Evolutionary conservation across 2,113 vertebrate genomes (phyloP).

Genomic region (Rhineura floridana): DNA sequence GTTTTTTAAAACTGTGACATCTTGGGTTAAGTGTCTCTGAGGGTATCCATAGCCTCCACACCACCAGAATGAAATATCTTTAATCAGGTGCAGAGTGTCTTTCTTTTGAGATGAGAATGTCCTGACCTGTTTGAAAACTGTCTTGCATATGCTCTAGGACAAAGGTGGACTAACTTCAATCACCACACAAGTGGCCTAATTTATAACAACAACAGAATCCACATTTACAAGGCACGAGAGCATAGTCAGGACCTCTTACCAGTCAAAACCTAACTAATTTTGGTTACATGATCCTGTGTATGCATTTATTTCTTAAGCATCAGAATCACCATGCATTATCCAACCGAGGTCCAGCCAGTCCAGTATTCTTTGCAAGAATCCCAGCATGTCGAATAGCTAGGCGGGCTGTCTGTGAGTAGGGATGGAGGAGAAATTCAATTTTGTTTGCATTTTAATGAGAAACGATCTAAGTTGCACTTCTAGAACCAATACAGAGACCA

Average conservation of each 20-base stretch:
- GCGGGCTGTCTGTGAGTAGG: no score
- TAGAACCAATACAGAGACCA: no score
- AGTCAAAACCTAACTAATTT: background rate
- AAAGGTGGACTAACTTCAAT: background rate
- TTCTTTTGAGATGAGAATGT: background rate
- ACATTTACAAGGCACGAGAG: background rate
- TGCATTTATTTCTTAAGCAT: background rate
- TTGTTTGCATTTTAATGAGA: no score
- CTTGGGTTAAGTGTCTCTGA: background rate
- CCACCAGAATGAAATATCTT: background rate
- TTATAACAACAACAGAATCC: background rate
- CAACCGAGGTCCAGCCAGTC: background rate
- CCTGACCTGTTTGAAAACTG: background rate
- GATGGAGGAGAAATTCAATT: no score
- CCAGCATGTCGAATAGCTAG: no score
- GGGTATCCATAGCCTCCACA: background rate
- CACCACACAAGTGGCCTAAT: background rate
- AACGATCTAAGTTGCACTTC: no score
- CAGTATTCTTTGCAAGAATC: no score
- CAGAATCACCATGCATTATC: background rate
- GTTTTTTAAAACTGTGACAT: background rate
- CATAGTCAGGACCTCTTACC: background rate
- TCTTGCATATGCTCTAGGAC: background rate
- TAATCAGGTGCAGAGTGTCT: background rate
- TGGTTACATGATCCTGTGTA: background rate